Conservation (phyloP, 1,140 invertebrate genomes). For the Heliothis virescens region DNA sequence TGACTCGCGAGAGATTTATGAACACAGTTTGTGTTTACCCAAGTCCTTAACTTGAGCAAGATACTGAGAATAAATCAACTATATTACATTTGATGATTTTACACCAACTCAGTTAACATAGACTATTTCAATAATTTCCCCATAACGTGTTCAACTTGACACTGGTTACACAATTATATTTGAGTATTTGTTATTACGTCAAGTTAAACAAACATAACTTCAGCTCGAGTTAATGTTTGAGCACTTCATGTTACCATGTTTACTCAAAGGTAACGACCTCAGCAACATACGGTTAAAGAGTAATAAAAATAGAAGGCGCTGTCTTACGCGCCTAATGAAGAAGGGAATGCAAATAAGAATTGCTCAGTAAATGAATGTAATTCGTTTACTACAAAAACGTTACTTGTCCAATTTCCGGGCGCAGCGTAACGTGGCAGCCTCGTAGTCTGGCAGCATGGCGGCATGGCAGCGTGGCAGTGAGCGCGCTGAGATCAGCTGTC, state of each 20-base stretch:
- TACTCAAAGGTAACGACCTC: neutral
- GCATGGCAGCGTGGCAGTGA: no score
- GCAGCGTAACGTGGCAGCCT: conserved; percentile 3
- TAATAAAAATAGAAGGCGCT: neutral
- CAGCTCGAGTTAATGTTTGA: neutral
- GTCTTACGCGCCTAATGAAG: neutral
- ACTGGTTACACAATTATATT: neutral
- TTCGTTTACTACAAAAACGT: conserved; percentile 7
- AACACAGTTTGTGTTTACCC: conserved; percentile 17
- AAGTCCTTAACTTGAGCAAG: neutral
- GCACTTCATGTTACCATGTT: neutral
- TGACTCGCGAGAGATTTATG: conserved; percentile 33
- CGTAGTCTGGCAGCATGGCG: no score
- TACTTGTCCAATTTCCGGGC: conserved; percentile 18
- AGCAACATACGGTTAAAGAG: neutral
- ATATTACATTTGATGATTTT: conserved; percentile 4
- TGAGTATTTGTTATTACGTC: neutral
- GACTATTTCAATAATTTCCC: neutral
- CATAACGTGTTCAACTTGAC: neutral
- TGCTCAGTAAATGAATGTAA: conserved; percentile 4
- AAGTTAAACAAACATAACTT: neutral
- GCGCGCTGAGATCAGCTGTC: conserved; percentile 29
- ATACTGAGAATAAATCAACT: conserved; percentile 2
- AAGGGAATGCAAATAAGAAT: neutral
- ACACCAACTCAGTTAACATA: neutral